Evolutionary conservation across 2,797 vertebrate species (phyloP).

Genomic region (Acanthurus leucopareius): DNA sequence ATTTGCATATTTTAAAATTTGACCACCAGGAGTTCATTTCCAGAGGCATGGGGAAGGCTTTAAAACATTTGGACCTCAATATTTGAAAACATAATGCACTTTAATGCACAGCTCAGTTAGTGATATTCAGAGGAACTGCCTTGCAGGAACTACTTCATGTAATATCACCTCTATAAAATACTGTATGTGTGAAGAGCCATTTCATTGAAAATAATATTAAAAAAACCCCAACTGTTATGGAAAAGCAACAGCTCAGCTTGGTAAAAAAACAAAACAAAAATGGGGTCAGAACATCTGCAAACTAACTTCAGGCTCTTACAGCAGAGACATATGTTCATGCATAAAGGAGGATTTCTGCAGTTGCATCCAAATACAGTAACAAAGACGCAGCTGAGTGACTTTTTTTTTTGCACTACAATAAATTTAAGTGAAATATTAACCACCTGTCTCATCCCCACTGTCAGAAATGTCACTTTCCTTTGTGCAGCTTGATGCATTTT

Average conservation of each 20-base stretch:
- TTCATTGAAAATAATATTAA: not conserved
- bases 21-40: not conserved
- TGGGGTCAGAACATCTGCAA: not conserved
- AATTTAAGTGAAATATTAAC: slow-evolving; percentile 35
- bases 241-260: too few species aligned
- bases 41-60: not conserved
- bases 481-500: slow-evolving; percentile 65
- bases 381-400: not conserved
- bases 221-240: not conserved
- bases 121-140: not conserved
- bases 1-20: not conserved
- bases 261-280: slow-evolving; percentile 6
- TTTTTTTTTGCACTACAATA: not conserved
- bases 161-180: not conserved
- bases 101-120: not conserved
- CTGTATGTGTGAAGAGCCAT: not conserved
- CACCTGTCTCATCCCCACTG: slow-evolving; percentile 28
- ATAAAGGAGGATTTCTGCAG: slow-evolving; percentile 2
- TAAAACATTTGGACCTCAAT: not conserved
- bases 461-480: slow-evolving; percentile 70
- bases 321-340: not conserved
- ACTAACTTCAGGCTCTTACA: not conserved
- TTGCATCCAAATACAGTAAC: not conserved
- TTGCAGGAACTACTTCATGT: not conserved
- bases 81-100: not conserved